Evolutionary conservation across 2,797 vertebrate genomes (phyloP).

Genomic region (Manis pentadactyla): DNA sequence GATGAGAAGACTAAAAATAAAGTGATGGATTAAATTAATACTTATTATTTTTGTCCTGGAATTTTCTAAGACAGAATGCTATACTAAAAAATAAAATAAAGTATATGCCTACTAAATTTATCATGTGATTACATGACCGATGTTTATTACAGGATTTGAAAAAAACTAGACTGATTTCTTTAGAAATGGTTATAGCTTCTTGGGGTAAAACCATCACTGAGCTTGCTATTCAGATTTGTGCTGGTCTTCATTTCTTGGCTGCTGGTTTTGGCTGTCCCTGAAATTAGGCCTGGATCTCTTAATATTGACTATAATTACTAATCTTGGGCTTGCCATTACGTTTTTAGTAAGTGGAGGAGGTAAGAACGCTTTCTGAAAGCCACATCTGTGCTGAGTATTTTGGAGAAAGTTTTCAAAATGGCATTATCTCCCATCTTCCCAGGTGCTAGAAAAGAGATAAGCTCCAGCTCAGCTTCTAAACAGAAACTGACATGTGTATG

Average conservation of each 20-base stretch:
- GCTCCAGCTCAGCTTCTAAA: slow-evolving; percentile 60
- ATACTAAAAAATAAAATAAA: background rate
- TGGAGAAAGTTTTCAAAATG: slow-evolving; percentile 73
- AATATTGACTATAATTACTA: slow-evolving; percentile 55
- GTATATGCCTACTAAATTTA: background rate
- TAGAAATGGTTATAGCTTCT: background rate
- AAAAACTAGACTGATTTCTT: slow-evolving; percentile 22
- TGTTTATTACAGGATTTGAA: background rate
- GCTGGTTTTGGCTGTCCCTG: background rate
- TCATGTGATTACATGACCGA: background rate
- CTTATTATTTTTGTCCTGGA: background rate
- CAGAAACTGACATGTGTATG: slow-evolving; percentile 9
- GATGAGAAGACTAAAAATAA: background rate
- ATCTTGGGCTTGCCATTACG: slow-evolving; percentile 68
- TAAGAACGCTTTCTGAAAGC: slow-evolving; percentile 70
- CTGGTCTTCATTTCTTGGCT: background rate
- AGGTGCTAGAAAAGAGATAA: slow-evolving; percentile 75
- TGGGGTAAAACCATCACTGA: background rate
- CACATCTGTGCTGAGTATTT: slow-evolving; percentile 66
- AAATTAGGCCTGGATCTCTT: slow-evolving; percentile 58
- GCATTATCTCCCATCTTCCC: slow-evolving; percentile 73
- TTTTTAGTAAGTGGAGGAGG: slow-evolving; percentile 63
- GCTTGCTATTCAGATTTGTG: background rate
- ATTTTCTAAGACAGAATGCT: background rate
- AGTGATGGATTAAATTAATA: background rate